Conservation (phyloP, 2,113 vertebrate species). For the Merops nubicus region DNA sequence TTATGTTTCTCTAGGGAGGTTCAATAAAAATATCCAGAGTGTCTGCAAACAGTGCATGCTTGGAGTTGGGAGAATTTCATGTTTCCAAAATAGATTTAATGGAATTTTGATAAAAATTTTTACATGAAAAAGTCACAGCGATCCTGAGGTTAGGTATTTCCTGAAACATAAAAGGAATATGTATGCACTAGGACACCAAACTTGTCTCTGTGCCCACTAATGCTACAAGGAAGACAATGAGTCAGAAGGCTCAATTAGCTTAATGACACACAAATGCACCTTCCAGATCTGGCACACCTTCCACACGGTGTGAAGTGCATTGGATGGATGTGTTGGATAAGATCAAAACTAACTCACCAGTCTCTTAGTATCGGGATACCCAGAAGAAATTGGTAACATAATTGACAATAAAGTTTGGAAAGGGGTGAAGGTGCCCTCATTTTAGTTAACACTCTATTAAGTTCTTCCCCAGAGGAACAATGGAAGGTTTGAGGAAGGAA, state of each 20-base stretch:
- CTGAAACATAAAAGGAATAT: not conserved
- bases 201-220: not conserved
- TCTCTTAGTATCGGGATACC: not conserved
- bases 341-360: not conserved
- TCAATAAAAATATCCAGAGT: not conserved
- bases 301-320: not conserved
- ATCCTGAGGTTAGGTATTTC: not conserved
- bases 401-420: not conserved
- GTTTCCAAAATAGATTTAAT: not conserved
- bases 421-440: not conserved
- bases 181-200: not conserved
- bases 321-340: not conserved
- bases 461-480: fast-evolving
- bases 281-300: not conserved
- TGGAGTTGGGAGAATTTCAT: not conserved
- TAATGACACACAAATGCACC: not conserved
- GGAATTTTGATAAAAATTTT: not conserved
- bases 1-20: fast-evolving
- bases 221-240: not conserved
- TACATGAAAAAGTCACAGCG: not conserved
- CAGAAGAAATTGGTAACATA: not conserved
- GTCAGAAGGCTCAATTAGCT: not conserved
- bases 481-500: not conserved
- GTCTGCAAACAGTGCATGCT: not conserved
- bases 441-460: not conserved